A percentile compares a stretch with the other conserved stretches of the same genome.
Evolutionary conservation across 1,140 invertebrate genomes (phyloP).

Genomic region (Reticulitermes speratus): DNA sequence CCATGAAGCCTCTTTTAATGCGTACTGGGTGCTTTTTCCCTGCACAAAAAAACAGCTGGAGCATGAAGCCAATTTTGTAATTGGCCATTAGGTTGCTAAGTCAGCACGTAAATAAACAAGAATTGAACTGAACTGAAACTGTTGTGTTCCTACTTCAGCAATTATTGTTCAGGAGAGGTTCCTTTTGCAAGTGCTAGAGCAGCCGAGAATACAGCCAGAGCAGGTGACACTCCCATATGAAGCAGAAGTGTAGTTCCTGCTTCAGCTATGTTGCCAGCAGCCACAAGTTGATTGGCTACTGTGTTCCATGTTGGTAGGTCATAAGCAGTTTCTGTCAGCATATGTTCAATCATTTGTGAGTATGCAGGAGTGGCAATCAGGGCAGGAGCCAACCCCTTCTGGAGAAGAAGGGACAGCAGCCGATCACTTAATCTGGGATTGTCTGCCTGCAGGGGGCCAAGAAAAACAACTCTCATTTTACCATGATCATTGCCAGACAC

Average conservation of each 20-base stretch:
- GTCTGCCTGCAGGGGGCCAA: neutral
- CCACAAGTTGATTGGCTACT: constrained; percentile 14
- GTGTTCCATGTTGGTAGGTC: neutral
- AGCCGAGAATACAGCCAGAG: neutral
- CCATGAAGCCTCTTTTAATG: too few relatives aligned
- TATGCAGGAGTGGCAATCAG: constrained; percentile 18
- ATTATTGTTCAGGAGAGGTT: neutral
- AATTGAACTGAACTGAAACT: too few relatives aligned
- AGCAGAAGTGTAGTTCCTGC: neutral
- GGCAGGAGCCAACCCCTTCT: constrained; percentile 2
- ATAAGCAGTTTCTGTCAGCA: neutral
- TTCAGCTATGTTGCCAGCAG: constrained; percentile 18
- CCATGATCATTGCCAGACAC: neutral
- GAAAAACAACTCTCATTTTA: neutral
- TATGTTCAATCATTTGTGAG: constrained; percentile 14
- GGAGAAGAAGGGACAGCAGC: neutral
- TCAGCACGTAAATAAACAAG: too few relatives aligned
- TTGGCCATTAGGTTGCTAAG: too few relatives aligned
- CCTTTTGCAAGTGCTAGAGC: neutral
- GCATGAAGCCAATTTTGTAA: too few relatives aligned
- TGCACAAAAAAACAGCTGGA: too few relatives aligned
- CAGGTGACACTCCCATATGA: constrained; percentile 10
- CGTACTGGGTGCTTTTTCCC: too few relatives aligned
- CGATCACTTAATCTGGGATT: neutral
- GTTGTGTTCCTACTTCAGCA: neutral